These are phyloP conservation scores for Thinocorus orbignyianus DNA, from an alignment of 2,113 vertebrate species.

Conservation along the genomic window DNA sequence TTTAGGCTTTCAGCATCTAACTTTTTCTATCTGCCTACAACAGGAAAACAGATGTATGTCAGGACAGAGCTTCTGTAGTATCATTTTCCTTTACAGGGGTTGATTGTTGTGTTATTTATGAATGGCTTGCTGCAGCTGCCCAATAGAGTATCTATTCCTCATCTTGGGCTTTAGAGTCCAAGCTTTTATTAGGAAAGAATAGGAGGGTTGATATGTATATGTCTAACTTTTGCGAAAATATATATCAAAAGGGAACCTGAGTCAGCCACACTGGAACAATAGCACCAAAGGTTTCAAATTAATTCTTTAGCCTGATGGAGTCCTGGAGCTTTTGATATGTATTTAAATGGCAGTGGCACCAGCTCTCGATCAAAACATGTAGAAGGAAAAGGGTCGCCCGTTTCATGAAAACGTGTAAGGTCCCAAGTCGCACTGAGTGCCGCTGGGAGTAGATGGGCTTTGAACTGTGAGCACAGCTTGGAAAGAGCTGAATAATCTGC, in stretches of 20 bases:
- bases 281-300: not conserved
- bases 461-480: not conserved
- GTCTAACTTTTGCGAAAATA: not conserved
- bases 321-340: not conserved
- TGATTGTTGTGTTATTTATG: not conserved
- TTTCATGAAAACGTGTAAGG: not conserved
- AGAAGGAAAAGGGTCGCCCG: not conserved
- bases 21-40: not conserved
- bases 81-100: not conserved
- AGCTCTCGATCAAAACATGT: not conserved
- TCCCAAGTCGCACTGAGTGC: not conserved
- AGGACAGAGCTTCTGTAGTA: not conserved
- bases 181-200: not conserved
- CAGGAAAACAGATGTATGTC: not conserved
- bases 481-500: not conserved
- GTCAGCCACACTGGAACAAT: not conserved
- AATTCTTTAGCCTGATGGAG: not conserved
- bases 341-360: not conserved
- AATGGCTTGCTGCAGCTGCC: conserved; percentile 19
- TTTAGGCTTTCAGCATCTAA: not conserved
- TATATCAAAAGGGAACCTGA: not conserved
- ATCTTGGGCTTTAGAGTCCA: not conserved
- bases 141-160: not conserved
- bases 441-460: not conserved
- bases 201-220: not conserved